Evolutionary conservation across 2,888 invertebrate genomes (phyloP), one percentile per base, ranked within the genome.

Genomic region (Microctonus hyperodae): DNA sequence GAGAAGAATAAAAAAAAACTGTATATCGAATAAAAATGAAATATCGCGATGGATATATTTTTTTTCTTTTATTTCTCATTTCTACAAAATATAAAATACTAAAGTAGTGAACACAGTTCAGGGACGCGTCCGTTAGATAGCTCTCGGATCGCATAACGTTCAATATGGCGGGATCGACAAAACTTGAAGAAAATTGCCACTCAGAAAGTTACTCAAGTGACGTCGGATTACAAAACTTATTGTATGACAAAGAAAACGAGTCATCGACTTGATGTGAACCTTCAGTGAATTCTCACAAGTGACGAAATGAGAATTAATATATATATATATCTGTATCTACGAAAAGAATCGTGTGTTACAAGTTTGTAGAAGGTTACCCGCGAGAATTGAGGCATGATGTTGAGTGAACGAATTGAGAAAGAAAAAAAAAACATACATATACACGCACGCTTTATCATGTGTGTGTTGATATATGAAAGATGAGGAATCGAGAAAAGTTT

Each of bases 201-300:
- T 73, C 70, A 70, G 72, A 74, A 75, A 73, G 69, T 75, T 75
- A 70, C 71, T 67, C 70, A 73, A 74, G 68, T 68, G 73, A 69
- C 69, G 69, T 33, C 31, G 70, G 68, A 76, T 76, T 76, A 74
- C 74, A 66, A 72, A 76, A 74, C 74, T 75, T 74, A 74, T 73
- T 73, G 74, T 71, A 69, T 60, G 66, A 61, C 25, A 50, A 60
- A 65, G 67, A 69, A 71, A 72, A 69, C 56, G 70, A 71, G 70
- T 69, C 69, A 59, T 68, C 69, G 69, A 68, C 56, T 65, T 48
- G 55, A 55, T 55, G 10, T 31, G 33, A 16, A n/a, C 10, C 31
- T 25, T 13, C 55, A 33, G 11, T 25, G n/a, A 23, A 25, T 25
- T 44, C 23, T 51, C 25, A 23, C 25, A 7, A 44, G 20, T 16